Evolutionary conservation across 53 echinoderm and acorn worm species (phyloP).

Genomic region (Echinarachnius parma): DNA sequence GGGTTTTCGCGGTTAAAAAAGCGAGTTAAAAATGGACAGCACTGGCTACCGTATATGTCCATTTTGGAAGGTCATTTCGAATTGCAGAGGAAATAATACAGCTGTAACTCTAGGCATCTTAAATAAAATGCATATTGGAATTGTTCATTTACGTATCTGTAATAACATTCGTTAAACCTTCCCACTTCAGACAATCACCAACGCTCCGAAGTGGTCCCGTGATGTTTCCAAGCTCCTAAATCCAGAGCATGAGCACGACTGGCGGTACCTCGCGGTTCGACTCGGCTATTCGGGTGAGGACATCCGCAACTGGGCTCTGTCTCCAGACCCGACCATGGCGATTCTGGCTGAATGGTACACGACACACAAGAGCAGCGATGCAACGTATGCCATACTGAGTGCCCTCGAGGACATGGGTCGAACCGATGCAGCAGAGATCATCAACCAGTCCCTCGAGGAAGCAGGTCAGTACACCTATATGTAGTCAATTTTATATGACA

Average conservation of each 20-base stretch:
- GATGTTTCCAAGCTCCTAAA: slow-evolving; percentile 80
- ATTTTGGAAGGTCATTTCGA: too few relatives aligned
- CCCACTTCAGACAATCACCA: slow-evolving; percentile 64
- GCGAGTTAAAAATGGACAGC: not conserved
- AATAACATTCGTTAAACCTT: too few relatives aligned
- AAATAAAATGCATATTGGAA: too few relatives aligned
- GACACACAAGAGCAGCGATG: slow-evolving; percentile 91
- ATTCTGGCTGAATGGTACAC: slow-evolving; percentile 93
- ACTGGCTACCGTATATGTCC: not conserved
- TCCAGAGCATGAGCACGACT: slow-evolving; percentile 74
- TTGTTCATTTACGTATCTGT: too few relatives aligned
- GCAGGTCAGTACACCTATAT: slow-evolving; percentile 74
- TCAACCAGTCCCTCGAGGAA: slow-evolving; percentile 60
- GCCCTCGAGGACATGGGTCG: slow-evolving; percentile 79
- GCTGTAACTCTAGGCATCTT: too few relatives aligned
- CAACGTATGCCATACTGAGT: slow-evolving; percentile 82
- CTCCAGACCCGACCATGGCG: slow-evolving; percentile 85
- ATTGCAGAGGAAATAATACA: too few relatives aligned
- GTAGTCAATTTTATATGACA: too few relatives aligned
- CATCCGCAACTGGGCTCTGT: slow-evolving; percentile 82
- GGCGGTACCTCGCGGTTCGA: slow-evolving; percentile 68
- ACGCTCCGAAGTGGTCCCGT: slow-evolving; percentile 85
- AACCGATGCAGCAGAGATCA: slow-evolving; percentile 59
- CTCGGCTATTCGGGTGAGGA: slow-evolving; percentile 79
- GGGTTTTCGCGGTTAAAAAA: not conserved